Base-by-base conservation (phyloP, 1,140 invertebrate genomes). In the Grapholita molesta region DNA sequence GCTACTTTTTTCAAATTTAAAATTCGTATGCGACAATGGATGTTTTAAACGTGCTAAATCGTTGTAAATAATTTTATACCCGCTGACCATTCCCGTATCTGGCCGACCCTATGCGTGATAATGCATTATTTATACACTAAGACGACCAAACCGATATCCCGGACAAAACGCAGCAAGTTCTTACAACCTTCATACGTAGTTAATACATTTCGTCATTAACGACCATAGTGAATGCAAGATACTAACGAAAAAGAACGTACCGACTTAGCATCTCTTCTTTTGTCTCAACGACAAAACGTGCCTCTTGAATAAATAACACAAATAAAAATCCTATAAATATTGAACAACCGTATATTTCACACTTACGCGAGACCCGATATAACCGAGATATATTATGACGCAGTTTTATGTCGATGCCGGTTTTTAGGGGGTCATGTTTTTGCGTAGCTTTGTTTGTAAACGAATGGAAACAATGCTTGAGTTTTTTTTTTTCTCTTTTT, bases 81-180 rank as follows among this genome's bases (percentile, higher is more conserved):
- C 68, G 24, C 33, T 64, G 55, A 64, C 65, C 70, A 67, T 82
- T 78, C 80, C 79, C 85, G 70, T 68, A 68, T 70, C 74, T 70
- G 71, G 68, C 65, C 64, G 72, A 73, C 76, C 77, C 81, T 75
- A 86, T 76, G 85, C 88, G 88, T 89, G 86, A 89, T 89, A 85
- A 90, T 90, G 86, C 85, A 90, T 90, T 90, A 90, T 90, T 89
- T 90, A 90, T 90, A 84, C 76, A 78, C 83, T 86, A 86, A 87
- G 78, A 83, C 81, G 82, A 79, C 84, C 42, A 21, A 48, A 48
- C 42, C n/a, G 7, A 18, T 7, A 7, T 21, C 42, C 21, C 6
- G n/a, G 21, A 7, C 42, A 48, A 18, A 48, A 48, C 42, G 42
- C 42, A 21, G 42, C 42, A 48, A 48, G 6, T 48, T 21, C n/a